phyloP scores from a whole-genome alignment of 2,888 invertebrate genomes.

The Chymomyza procnemis region DNA sequence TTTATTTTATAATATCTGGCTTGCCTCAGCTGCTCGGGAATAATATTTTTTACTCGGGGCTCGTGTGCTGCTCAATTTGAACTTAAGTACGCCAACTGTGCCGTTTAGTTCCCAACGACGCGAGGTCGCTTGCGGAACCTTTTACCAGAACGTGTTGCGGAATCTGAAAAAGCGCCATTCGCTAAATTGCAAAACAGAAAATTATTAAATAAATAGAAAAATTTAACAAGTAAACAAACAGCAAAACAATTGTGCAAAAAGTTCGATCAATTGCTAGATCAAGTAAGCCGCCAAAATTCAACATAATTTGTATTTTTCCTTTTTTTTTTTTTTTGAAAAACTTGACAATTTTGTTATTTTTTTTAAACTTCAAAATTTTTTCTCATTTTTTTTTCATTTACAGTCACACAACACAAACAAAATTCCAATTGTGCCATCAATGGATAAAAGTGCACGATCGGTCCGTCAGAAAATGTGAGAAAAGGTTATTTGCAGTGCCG shows the following conservation, averaged over 20 bases:
- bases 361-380: constrained; percentile 2
- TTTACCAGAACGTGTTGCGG: constrained; percentile 20
- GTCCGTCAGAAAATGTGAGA: background rate
- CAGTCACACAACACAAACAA: background rate
- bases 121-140: constrained; percentile 54
- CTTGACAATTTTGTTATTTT: constrained; percentile 11
- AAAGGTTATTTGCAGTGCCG: background rate
- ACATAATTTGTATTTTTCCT: too few species aligned
- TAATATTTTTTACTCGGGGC: constrained; percentile 45
- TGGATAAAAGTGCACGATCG: background rate
- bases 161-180: background rate
- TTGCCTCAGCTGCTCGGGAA: constrained; percentile 32
- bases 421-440: background rate
- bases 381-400: background rate
- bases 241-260: constrained; percentile 1
- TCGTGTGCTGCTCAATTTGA: constrained; percentile 38
- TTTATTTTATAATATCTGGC: constrained; percentile 41
- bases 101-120: constrained; percentile 56
- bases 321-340: constrained; percentile 12
- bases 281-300: constrained; percentile 30
- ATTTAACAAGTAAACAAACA: background rate
- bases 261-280: constrained; percentile 13
- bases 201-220: constrained; percentile 18
- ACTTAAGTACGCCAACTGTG: constrained; percentile 39
- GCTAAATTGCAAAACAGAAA: constrained; percentile 13